Evolutionary conservation across 2,797 vertebrate species (phyloP).

Genomic region (Takifugu rubripes): DNA sequence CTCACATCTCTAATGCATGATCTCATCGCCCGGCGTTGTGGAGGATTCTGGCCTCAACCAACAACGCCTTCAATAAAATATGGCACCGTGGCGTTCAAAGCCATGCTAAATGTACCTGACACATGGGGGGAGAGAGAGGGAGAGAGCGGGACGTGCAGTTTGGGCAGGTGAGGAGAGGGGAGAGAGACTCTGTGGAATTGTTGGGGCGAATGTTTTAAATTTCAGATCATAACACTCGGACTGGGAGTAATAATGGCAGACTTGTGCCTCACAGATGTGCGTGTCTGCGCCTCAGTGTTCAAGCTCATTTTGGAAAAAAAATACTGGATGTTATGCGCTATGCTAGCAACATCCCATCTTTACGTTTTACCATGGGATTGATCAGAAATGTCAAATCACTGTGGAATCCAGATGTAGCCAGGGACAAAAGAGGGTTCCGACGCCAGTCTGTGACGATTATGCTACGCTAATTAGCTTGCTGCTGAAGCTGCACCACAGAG

Average conservation of each 20-base stretch:
- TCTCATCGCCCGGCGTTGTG: conserved; percentile 65
- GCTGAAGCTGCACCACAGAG: no score
- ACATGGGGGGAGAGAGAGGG: conserved; percentile 49
- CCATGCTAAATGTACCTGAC: conserved; percentile 77
- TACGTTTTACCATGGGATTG: conserved; percentile 29
- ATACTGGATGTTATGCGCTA: conserved; percentile 5
- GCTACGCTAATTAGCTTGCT: no score
- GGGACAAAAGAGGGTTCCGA: no score
- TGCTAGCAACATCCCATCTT: conserved; percentile 19
- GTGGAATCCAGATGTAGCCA: background rate
- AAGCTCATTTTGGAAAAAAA: conserved; percentile 1
- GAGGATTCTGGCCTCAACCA: conserved; percentile 73
- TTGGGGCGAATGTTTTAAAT: conserved; percentile 47
- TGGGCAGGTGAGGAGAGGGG: conserved; percentile 39
- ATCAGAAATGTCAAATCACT: conserved; percentile 4
- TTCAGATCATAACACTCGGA: conserved; percentile 46
- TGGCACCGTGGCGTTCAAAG: conserved; percentile 74
- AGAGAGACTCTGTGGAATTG: conserved; percentile 37
- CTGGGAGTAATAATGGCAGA: conserved; percentile 14
- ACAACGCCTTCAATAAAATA: conserved; percentile 80
- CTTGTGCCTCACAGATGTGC: background rate
- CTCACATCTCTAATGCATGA: conserved; percentile 78
- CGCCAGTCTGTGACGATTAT: no score
- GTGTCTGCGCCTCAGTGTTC: conserved; percentile 1
- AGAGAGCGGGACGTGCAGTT: conserved; percentile 55